phyloP scores from a whole-genome alignment of 1,140 invertebrate genomes.

The Panagrolaimus sp. region DNA sequence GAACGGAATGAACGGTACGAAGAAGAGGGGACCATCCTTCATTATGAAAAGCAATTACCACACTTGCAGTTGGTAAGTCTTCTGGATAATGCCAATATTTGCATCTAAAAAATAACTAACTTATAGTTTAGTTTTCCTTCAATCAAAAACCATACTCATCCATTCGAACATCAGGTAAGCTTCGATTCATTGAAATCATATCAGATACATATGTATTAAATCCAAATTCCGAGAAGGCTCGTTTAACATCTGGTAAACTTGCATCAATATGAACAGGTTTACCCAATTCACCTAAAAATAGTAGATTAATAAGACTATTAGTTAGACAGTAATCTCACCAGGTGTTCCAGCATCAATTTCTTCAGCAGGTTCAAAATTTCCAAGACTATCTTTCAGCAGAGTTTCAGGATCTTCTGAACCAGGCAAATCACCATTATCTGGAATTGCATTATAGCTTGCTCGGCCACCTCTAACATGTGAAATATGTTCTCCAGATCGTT shows the following conservation, averaged over 20 bases:
- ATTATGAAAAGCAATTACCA: slow-evolving; percentile 97
- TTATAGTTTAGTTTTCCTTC: background rate
- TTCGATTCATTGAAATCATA: slow-evolving; percentile 79
- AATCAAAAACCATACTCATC: slow-evolving; percentile 37
- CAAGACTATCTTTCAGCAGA: slow-evolving; percentile 40
- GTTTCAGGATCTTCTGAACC: slow-evolving; percentile 50
- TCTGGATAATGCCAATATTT: slow-evolving; percentile 91
- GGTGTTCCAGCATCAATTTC: slow-evolving; percentile 33
- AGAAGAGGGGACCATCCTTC: slow-evolving; percentile 90
- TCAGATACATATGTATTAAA: slow-evolving; percentile 70
- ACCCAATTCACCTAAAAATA: slow-evolving; percentile 50
- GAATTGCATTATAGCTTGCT: slow-evolving; percentile 5
- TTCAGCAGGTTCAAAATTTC: slow-evolving; percentile 50
- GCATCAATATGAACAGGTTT: slow-evolving; percentile 44
- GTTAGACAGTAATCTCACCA: slow-evolving; percentile 30
- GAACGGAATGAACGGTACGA: slow-evolving; percentile 89
- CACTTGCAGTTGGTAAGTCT: slow-evolving; percentile 79
- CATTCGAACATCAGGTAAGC: slow-evolving; percentile 76
- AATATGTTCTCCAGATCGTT: slow-evolving; percentile 20
- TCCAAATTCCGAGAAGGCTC: slow-evolving; percentile 48
- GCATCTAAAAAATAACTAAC: slow-evolving; percentile 66
- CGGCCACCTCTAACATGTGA: slow-evolving; percentile 16
- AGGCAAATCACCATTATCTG: slow-evolving; percentile 31
- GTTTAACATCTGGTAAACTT: slow-evolving; percentile 34
- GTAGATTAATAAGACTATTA: background rate